Conservation (phyloP, 2,888 invertebrate species). For the Spodoptera picta region DNA sequence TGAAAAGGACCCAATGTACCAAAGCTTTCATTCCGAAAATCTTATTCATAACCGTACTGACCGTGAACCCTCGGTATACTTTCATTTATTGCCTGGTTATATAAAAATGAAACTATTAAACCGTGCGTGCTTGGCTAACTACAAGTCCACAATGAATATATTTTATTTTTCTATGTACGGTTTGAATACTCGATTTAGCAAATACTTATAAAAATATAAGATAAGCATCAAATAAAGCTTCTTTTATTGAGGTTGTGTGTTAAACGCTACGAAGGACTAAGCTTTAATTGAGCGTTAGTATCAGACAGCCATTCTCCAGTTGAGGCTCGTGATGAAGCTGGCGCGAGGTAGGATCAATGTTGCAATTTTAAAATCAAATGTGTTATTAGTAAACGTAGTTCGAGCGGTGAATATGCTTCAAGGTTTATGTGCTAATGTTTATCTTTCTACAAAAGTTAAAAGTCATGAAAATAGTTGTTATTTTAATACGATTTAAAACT, state of each 20-base stretch:
- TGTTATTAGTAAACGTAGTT: constrained; percentile 46
- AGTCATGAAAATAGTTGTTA: constrained; percentile 18
- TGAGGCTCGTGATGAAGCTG: constrained; percentile 39
- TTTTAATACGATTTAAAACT: constrained; percentile 5
- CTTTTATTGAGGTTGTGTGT: constrained; percentile 6
- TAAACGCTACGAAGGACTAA: constrained; percentile 24
- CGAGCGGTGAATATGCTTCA: constrained; percentile 38
- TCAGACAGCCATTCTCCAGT: constrained; percentile 37
- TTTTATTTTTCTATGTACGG: constrained; percentile 3
- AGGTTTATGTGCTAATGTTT: constrained; percentile 37
- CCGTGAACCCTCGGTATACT: constrained; percentile 30
- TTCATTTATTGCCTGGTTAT: constrained; percentile 33
- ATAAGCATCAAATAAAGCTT: constrained; percentile 5
- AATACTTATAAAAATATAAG: constrained; percentile 5
- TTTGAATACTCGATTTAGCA: not conserved
- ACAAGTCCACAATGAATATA: constrained; percentile 4
- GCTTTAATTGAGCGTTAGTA: constrained; percentile 32
- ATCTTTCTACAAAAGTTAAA: constrained; percentile 33
- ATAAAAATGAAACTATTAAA: constrained; percentile 16
- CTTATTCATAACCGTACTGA: not conserved
- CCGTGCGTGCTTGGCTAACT: constrained; percentile 18
- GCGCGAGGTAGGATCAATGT: constrained; percentile 41
- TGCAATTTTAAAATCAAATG: constrained; percentile 53
- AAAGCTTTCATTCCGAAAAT: not conserved
- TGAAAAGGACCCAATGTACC: not conserved